Base-by-base conservation (phyloP, 1,140 invertebrate species). In the Nephotettix cincticeps region DNA sequence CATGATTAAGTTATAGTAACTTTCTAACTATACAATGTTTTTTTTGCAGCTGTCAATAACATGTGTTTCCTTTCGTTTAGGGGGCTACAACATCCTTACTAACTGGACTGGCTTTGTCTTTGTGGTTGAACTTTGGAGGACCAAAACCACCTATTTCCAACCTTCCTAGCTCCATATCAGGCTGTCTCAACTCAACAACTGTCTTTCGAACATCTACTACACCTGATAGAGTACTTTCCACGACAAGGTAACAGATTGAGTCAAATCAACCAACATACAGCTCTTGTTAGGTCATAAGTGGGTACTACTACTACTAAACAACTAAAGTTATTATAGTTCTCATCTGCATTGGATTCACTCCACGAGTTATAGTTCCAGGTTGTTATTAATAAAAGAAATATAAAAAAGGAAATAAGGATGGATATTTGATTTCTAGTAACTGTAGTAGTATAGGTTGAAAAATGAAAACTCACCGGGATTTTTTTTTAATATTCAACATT, bases 61-160 rank as follows among this genome's bases (percentile, higher is more conserved):
- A n/a, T 43, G n/a, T 9, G 9, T 9, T 43, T 43, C n/a, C 9
- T 43, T 19, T n/a, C 21, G 3, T 51, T 11, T 75, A 86, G 85
- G 93, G 93, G 40, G 89, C 88, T 0, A 81, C 92, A 27, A 76
- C 81, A 6, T 92, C 88, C 0, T 79, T 93, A 9, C n/a, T 90
- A 1, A 76, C 79, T 14, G 88, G 91, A 11, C 80, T 97, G 64
- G 79, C 81, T 0, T 79, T 95, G 64, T 88, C 88, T 9, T 84
- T 94, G 11, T 96, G 93, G 93, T 91, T 95, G 70, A 93, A 91
- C 64, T 94, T 97, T 78, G 94, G 93, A 0, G 86, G 87, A 32
- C 90, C 92, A 0, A 89, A 89, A 71, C 91, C 92, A 0, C 77
- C 82, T 0, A 72, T 84, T 4, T 75, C 78, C 0, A 82, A 80